Base-by-base conservation (phyloP, 2,888 invertebrate species). In the Platerodrilus igneus region DNA sequence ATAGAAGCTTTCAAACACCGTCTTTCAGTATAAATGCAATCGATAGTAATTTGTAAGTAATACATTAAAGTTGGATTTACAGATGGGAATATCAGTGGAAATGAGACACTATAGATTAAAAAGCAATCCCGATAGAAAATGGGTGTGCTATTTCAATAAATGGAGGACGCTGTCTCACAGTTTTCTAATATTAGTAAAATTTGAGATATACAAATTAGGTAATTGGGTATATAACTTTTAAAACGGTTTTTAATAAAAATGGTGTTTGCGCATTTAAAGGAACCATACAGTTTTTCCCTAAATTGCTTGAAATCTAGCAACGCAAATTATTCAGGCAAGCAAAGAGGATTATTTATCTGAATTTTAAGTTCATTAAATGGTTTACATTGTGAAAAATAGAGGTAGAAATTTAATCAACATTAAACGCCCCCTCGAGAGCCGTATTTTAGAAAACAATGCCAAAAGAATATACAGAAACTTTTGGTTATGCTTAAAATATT, bases 51-150 rank as follows among this genome's bases (percentile, higher is more conserved):
- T 9, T n/a, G 9, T 21, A 21, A 21, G n/a, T 21, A 19, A 19
- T 19, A 28, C 28, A 28, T 10, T 15, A 9, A 36, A 33, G 28
- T 30, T 30, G 29, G 41, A 43, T 42, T 40, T 35, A 43, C 40
- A 29, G 33, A 35, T 42, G 54, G 54, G 54, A 53, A 53, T 45
- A 53, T 55, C 51, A 46, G 37, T 50, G 28, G 48, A 48, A 58
- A 51, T 57, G 55, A 58, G 59, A 59, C 57, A 56, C 59, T 58
- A 58, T 39, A 55, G 55, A 59, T 59, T 57, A 53, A 54, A 59
- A 58, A 57, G 47, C 51, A 50, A 41, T 35, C 34, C n/a, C 43
- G 51, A 49, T 44, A 50, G 55, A 52, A 50, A 42, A 46, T 51
- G 53, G 57, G 53, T 52, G 55, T 53, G 54, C 55, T 56, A 51